A percentile compares a stretch with the other conserved stretches of the same genome.
Conservation (phyloP, 1,140 invertebrate genomes). For the Mamestra configurata region DNA sequence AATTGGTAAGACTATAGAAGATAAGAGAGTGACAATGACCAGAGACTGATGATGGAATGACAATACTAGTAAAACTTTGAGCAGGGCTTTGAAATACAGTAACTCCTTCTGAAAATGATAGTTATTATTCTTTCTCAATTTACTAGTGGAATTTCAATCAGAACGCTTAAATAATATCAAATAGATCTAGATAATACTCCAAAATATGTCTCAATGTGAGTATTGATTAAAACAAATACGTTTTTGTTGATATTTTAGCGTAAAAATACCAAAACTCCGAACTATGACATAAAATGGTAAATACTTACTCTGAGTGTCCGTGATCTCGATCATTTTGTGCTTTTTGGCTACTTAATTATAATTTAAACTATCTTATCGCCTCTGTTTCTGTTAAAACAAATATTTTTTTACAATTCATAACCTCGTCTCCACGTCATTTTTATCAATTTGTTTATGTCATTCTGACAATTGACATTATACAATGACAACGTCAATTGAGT, state of each 20-base stretch:
- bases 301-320: slow-evolving; percentile 82
- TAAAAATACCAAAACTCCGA: not conserved
- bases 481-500: not conserved
- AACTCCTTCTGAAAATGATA: not conserved
- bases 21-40: too few species aligned
- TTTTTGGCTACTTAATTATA: slow-evolving; percentile 50
- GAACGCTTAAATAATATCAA: not conserved
- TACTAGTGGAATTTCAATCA: not conserved
- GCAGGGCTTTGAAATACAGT: too few species aligned
- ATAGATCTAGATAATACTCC: not conserved
- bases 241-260: not conserved
- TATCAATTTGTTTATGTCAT: slow-evolving; percentile 26
- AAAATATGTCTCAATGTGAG: not conserved
- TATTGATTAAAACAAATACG: not conserved
- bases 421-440: slow-evolving; percentile 47
- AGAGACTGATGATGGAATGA: too few species aligned
- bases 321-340: slow-evolving; percentile 81
- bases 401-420: slow-evolving; percentile 44
- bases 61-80: too few species aligned
- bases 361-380: slow-evolving; percentile 24
- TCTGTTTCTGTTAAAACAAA: slow-evolving; percentile 47
- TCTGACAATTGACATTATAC: slow-evolving; percentile 8
- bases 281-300: slow-evolving; percentile 41
- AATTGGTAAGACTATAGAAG: too few species aligned
- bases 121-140: not conserved